Evolutionary conservation across 2,888 invertebrate species (phyloP).

Genomic region (Cordylochernes scorpioides): DNA sequence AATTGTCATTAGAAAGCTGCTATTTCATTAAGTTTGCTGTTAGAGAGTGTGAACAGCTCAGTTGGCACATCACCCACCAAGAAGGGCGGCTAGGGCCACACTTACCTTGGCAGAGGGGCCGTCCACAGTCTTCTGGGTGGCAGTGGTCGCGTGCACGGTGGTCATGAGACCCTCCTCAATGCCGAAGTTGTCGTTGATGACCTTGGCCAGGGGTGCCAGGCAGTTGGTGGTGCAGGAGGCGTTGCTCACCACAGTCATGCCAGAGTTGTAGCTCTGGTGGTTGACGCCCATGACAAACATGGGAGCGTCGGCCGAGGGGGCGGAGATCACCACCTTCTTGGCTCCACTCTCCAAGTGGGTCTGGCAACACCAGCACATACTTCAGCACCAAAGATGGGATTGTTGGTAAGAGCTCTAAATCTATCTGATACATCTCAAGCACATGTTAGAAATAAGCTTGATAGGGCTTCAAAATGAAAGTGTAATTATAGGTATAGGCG

Average conservation of each 20-base stretch:
- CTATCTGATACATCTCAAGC: too few species aligned
- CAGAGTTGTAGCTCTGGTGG: constrained; percentile 55
- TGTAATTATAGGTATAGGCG: too few species aligned
- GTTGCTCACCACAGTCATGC: constrained; percentile 58
- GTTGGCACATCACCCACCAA: too few species aligned
- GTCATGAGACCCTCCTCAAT: constrained; percentile 90
- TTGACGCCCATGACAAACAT: constrained; percentile 98
- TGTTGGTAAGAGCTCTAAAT: too few species aligned
- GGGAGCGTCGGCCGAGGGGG: constrained; percentile 93
- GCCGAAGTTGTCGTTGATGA: constrained; percentile 79
- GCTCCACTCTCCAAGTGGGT: constrained; percentile 70
- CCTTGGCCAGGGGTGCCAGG: constrained; percentile 85
- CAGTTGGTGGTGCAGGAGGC: constrained; percentile 98
- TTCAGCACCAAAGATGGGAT: too few species aligned
- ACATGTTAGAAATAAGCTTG: too few species aligned
- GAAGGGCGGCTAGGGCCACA: too few species aligned
- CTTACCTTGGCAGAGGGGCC: constrained; percentile 50
- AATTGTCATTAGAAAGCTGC: too few species aligned
- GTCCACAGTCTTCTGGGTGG: constrained; percentile 91
- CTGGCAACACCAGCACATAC: constrained; percentile 19
- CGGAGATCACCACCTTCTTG: constrained; percentile 87
- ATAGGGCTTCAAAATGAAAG: too few species aligned
- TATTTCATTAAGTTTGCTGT: too few species aligned
- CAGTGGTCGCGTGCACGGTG: constrained; percentile 84
- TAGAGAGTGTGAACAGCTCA: too few species aligned